phyloP scores from a whole-genome alignment of 2,797 vertebrate species.

The Helicolenus hilgendorfi region DNA sequence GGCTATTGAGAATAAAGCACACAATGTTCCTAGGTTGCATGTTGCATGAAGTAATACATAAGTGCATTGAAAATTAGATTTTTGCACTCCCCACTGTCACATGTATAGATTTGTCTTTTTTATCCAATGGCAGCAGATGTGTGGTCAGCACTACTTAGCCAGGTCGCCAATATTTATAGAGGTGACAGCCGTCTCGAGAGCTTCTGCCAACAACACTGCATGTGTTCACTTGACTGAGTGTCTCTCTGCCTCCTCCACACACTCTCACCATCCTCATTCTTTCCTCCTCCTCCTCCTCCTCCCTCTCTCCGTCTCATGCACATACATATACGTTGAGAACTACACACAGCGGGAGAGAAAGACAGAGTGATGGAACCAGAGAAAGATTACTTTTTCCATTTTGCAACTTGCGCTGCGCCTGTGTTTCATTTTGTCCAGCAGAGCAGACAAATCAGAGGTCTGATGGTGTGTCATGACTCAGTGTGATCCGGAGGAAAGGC shows the following conservation, averaged over 20 bases:
- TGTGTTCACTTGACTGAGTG: slow-evolving; percentile 42
- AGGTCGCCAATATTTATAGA: slow-evolving; percentile 27
- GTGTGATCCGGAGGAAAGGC: slow-evolving; percentile 41
- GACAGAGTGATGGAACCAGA: slow-evolving; percentile 25
- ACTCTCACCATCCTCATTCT: slow-evolving; percentile 21
- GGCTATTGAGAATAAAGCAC: no score
- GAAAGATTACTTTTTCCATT: slow-evolving; percentile 46
- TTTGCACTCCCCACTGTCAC: not conserved
- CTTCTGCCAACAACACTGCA: slow-evolving; percentile 42
- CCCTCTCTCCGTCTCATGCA: slow-evolving; percentile 9
- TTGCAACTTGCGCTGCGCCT: slow-evolving; percentile 27
- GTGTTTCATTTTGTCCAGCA: slow-evolving; percentile 52
- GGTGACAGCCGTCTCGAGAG: slow-evolving; percentile 42
- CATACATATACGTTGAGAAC: slow-evolving; percentile 11
- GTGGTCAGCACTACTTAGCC: slow-evolving; percentile 30
- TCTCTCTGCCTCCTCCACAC: slow-evolving; percentile 39
- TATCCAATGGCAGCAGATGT: slow-evolving; percentile 38
- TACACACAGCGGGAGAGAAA: not conserved
- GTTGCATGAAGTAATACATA: not conserved
- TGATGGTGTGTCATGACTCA: slow-evolving; percentile 55
- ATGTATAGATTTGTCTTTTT: not conserved
- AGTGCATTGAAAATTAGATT: not conserved
- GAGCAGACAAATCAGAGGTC: slow-evolving; percentile 27
- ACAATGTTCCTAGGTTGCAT: not conserved
- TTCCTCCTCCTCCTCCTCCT: not conserved